Base-by-base conservation (phyloP, 2,888 invertebrate species). In the Ptilodon capucinus region DNA sequence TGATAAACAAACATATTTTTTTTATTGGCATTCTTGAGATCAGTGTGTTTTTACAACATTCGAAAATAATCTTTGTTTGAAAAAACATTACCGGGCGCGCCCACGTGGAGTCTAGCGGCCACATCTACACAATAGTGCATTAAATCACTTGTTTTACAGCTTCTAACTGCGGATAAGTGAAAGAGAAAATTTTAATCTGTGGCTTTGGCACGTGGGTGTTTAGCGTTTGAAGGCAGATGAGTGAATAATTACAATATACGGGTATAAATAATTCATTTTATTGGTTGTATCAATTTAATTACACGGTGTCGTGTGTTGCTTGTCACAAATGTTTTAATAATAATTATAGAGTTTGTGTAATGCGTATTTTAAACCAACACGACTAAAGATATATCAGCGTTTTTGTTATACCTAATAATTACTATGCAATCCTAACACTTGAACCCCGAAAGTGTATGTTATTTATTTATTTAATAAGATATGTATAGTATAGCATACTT, bases 141-240 rank as follows among this genome's bases (percentile, higher is more conserved):
- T 70, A 73, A 70, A 73, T 73, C 68, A 68, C 62, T 65, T 58
- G 53, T 42, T 58, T 56, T 63, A 64, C 68, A 56, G 60, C 43
- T 55, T 54, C 51, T 53, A 60, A 60, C 58, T 48, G 42, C 28
- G 42, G 51, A 45, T 46, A 59, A 56, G 42, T 48, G 19, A 40
- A 44, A 38, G 48, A 53, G 54, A 48, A 40, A 19, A 41, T 43
- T 19, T 47, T 61, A 11, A 39, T 48, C 60, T 64, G 54, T 58
- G 69, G 55, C 47, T 21, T 30, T 41, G 6, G 41, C 28, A 35
- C 48, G 64, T 64, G 52, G 64, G 64, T 59, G 61, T 59, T 42
- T 45, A 38, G 40, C 42, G 23, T 16, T 52, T 8, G 25, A 41
- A 47, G 54, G 46, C 57, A 47, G 49, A 60, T 51, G 49, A 19